These are phyloP conservation scores for Charina bottae DNA, from an alignment of 2,113 vertebrate species.

Conservation along the genomic window DNA sequence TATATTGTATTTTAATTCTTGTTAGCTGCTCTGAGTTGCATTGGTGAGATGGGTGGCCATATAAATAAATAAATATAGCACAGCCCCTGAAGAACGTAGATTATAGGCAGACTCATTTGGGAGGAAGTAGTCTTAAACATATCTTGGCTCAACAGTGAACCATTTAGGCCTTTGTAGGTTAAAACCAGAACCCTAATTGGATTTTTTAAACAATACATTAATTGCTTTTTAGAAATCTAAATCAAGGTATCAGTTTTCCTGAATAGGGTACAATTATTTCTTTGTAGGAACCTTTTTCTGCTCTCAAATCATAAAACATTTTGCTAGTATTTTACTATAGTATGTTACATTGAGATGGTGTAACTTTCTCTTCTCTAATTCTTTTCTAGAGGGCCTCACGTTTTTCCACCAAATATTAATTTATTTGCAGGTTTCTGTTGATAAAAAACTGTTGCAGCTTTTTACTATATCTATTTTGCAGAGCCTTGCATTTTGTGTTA, in stretches of 20 bases:
- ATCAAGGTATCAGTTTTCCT: background rate
- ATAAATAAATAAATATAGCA: background rate
- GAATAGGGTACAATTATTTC: background rate
- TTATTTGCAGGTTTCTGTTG: background rate
- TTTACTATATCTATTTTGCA: background rate
- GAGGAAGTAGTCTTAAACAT: background rate
- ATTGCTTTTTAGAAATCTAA: background rate
- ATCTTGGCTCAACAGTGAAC: background rate
- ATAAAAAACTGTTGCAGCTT: background rate
- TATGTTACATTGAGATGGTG: background rate
- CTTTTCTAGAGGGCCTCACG: background rate
- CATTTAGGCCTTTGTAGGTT: background rate
- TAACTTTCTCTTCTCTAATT: background rate
- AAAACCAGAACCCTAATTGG: background rate
- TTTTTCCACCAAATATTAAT: conserved; percentile 1
- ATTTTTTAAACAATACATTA: background rate
- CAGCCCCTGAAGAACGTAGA: background rate
- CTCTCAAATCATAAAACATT: background rate
- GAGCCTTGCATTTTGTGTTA: background rate
- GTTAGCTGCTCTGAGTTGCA: background rate
- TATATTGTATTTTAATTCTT: background rate
- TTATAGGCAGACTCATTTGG: background rate
- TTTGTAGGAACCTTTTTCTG: background rate
- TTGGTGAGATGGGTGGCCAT: background rate
- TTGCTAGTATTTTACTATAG: background rate